Evolutionary conservation across 1,140 invertebrate species (phyloP).

Genomic region (Nilaparvata lugens): DNA sequence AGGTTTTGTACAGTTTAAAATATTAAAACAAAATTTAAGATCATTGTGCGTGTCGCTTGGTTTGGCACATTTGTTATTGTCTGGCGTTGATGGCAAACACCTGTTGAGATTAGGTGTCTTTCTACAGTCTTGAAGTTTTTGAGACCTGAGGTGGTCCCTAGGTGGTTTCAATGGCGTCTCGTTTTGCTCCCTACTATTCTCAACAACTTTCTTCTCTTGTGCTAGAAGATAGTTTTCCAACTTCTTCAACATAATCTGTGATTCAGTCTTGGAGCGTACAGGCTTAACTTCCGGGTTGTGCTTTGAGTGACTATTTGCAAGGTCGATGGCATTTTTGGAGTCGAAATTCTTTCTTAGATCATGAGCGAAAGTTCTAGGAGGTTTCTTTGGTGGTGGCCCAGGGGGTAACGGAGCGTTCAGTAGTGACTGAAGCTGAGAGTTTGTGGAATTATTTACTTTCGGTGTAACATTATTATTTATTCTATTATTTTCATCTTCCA

Average conservation of each 20-base stretch:
- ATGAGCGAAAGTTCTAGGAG: conserved; percentile 54
- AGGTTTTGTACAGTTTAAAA: neutral
- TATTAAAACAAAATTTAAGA: neutral
- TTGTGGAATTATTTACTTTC: too few species aligned
- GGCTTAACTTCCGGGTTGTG: conserved; percentile 6
- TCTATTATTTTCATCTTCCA: too few species aligned
- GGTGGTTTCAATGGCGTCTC: neutral
- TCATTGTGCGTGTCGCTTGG: neutral
- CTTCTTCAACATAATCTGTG: conserved; percentile 27
- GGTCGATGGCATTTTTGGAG: neutral
- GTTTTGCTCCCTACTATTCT: conserved; percentile 7
- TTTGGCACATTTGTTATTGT: neutral
- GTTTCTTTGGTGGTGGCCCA: conserved; percentile 60
- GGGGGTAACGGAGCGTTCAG: conserved; percentile 49
- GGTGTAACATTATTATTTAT: too few species aligned
- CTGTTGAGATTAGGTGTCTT: conserved; percentile 8
- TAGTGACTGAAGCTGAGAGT: conserved; percentile 35
- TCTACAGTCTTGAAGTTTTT: conserved; percentile 3
- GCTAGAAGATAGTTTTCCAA: conserved; percentile 18
- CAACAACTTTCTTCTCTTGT: conserved; percentile 8
- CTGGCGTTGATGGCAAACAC: neutral
- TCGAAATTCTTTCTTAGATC: conserved; percentile 21
- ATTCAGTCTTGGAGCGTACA: conserved; percentile 25
- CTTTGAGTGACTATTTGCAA: neutral
- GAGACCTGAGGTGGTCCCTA: conserved; percentile 2